Evolutionary conservation across 2,888 invertebrate species (phyloP).

Genomic region (Nineta flava): DNA sequence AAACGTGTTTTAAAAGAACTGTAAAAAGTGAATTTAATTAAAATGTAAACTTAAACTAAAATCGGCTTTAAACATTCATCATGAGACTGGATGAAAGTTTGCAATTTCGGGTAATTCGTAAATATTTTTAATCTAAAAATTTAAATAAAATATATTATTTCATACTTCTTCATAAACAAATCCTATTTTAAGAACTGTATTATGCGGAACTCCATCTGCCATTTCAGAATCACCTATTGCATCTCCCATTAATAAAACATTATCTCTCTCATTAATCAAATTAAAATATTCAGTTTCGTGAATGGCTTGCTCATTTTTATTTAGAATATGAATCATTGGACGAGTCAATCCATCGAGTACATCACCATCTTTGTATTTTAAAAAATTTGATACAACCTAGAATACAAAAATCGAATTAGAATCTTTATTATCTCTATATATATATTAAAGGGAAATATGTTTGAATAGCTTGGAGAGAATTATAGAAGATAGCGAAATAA

Average conservation of each 20-base stretch:
- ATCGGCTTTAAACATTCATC: too few species aligned
- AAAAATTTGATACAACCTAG: slow-evolving; percentile 74
- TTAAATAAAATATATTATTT: slow-evolving; percentile 3
- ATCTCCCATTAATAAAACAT: slow-evolving; percentile 85
- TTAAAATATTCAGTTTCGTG: slow-evolving; percentile 66
- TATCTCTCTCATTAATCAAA: slow-evolving; percentile 46
- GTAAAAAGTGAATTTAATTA: too few species aligned
- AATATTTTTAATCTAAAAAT: too few species aligned
- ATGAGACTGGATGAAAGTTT: too few species aligned
- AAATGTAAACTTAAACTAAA: too few species aligned
- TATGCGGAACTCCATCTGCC: slow-evolving; percentile 72
- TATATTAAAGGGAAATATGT: too few species aligned
- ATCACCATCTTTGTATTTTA: slow-evolving; percentile 49
- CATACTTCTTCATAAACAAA: slow-evolving; percentile 71
- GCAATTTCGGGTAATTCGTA: too few species aligned
- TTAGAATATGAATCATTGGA: slow-evolving; percentile 78
- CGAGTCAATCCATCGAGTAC: slow-evolving; percentile 54
- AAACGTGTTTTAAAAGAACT: too few species aligned
- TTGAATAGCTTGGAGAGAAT: too few species aligned
- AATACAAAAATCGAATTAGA: slow-evolving; percentile 10
- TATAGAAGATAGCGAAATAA: too few species aligned
- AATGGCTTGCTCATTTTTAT: slow-evolving; percentile 81
- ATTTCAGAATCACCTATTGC: slow-evolving; percentile 83
- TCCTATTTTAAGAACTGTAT: slow-evolving; percentile 74
- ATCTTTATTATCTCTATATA: too few species aligned